These are phyloP conservation scores for Pyrrhosoma nymphula DNA, from an alignment of 2,888 invertebrate genomes.

Conservation along the genomic window DNA sequence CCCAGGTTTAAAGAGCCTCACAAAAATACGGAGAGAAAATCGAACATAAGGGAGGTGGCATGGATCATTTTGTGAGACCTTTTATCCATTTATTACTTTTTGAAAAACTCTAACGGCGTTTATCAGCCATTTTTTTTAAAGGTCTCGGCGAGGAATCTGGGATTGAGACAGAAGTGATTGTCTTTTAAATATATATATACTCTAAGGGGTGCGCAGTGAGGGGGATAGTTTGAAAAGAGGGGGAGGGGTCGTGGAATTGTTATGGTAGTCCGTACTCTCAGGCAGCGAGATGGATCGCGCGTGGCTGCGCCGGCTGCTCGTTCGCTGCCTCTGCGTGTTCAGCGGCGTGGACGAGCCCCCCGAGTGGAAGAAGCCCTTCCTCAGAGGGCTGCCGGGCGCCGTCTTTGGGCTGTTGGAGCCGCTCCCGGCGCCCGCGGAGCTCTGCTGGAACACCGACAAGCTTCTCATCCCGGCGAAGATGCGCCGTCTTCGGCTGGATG, in stretches of 20 bases:
- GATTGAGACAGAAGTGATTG: not conserved
- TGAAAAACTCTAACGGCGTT: not conserved
- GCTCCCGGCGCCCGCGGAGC: conserved; percentile 82
- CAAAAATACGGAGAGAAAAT: no score
- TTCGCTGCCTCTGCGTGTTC: conserved; percentile 84
- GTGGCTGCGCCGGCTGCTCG: conserved; percentile 80
- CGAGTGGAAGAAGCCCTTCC: conserved; percentile 41
- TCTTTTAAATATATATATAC: not conserved
- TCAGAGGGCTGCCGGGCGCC: conserved; percentile 70
- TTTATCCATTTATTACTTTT: not conserved
- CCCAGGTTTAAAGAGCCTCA: not conserved
- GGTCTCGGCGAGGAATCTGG: not conserved
- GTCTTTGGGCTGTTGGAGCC: conserved; percentile 86
- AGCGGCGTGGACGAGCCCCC: conserved; percentile 79
- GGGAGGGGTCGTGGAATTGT: not conserved
- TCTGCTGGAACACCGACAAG: conserved; percentile 82
- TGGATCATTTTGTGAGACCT: not conserved
- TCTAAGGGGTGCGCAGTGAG: not conserved
- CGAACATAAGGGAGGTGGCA: not conserved
- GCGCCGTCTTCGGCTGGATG: conserved; percentile 86
- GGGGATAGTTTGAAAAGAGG: not conserved
- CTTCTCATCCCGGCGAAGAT: conserved; percentile 91
- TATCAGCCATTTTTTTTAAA: not conserved
- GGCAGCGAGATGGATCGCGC: conserved; percentile 90
- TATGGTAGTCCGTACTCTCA: conserved; percentile 84